Conservation (phyloP, 2,797 vertebrate species). For the Antennarius maculatus region DNA sequence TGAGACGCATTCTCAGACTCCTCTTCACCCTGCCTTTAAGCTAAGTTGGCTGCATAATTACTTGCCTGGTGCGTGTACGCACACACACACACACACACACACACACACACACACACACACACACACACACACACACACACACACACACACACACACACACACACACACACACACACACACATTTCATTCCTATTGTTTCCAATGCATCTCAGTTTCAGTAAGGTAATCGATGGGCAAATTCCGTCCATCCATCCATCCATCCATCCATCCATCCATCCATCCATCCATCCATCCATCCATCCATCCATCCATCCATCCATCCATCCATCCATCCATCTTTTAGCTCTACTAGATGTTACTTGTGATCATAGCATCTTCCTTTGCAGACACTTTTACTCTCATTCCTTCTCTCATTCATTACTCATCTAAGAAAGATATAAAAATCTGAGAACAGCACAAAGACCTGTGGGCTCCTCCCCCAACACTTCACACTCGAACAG, state of each 20-base stretch:
- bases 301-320: neutral
- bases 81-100: too few relatives aligned
- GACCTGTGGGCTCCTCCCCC: neutral
- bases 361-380: conserved; percentile 18
- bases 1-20: conserved; percentile 50
- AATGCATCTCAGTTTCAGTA: conserved; percentile 13
- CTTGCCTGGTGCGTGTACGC: conserved; percentile 23
- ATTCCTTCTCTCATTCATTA: neutral
- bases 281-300: neutral
- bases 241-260: neutral
- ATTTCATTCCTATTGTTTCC: conserved; percentile 16
- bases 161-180: neutral
- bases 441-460: neutral
- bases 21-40: conserved; percentile 51
- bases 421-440: neutral
- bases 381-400: conserved; percentile 6
- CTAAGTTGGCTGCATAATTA: conserved; percentile 68
- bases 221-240: conserved; percentile 26
- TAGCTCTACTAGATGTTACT: neutral
- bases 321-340: neutral
- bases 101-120: neutral
- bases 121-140: neutral
- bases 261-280: neutral
- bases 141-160: too few relatives aligned
- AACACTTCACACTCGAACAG: too few relatives aligned